Percentiles rank a stretch among this genome's conserved stretches.
phyloP scores from a whole-genome alignment of 2,888 invertebrate species.

The Reticulitermes lucifugus region DNA sequence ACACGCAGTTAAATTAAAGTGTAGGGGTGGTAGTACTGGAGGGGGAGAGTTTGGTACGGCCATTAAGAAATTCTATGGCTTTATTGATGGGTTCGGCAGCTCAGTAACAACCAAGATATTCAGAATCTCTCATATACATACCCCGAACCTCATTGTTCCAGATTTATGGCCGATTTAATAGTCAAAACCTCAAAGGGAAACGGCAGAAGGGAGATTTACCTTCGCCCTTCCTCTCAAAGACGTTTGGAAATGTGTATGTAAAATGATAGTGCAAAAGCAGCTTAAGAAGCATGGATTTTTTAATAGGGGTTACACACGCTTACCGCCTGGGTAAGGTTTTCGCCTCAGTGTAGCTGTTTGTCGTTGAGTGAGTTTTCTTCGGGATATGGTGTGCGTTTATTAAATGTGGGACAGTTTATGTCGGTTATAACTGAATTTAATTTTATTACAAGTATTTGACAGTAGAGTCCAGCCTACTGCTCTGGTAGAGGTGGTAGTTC shows the following conservation, averaged over 20 bases:
- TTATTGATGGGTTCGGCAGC: slow-evolving; percentile 29
- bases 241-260: not conserved
- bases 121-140: not conserved
- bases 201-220: slow-evolving; percentile 32
- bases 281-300: too few relatives aligned
- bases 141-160: slow-evolving; percentile 30
- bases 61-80: slow-evolving; percentile 36
- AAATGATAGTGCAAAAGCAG: not conserved
- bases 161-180: slow-evolving; percentile 48
- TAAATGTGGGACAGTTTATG: too few relatives aligned
- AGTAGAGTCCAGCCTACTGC: too few relatives aligned
- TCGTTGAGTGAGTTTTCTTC: too few relatives aligned
- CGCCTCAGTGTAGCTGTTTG: too few relatives aligned
- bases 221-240: not conserved
- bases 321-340: too few relatives aligned
- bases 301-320: too few relatives aligned
- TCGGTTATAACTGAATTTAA: too few relatives aligned
- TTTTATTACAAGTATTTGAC: too few relatives aligned
- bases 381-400: too few relatives aligned
- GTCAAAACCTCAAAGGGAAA: slow-evolving; percentile 47
- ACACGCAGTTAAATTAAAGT: slow-evolving; percentile 38
- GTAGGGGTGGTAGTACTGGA: not conserved
- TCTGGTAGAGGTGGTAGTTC: too few relatives aligned
- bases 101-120: slow-evolving; percentile 26
- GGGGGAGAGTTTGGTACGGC: not conserved